Percentiles rank a stretch among this genome's conserved stretches.
Evolutionary conservation across 2,113 vertebrate genomes (phyloP).

Genomic region (Oryzias woworae): DNA sequence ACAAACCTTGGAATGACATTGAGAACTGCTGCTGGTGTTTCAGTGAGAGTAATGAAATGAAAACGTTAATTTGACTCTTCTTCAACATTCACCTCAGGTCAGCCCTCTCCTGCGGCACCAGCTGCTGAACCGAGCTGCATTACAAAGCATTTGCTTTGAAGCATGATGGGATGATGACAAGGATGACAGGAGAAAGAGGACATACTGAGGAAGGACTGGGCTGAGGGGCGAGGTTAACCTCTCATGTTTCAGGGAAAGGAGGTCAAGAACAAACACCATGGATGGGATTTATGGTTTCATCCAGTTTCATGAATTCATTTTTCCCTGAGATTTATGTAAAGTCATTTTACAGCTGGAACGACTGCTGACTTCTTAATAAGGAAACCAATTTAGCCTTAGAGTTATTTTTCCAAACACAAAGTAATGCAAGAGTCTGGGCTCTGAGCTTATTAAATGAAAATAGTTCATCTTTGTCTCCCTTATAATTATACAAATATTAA

Average conservation of each 20-base stretch:
- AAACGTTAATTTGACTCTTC: slow-evolving; percentile 63
- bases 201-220: neutral
- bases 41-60: slow-evolving; percentile 59
- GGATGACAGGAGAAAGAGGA: neutral
- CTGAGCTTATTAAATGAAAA: too few relatives aligned
- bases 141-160: slow-evolving; percentile 1
- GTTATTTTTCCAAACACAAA: too few relatives aligned
- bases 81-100: slow-evolving; percentile 54
- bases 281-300: neutral
- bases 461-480: too few relatives aligned
- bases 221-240: slow-evolving; percentile 13
- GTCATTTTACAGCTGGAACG: too few relatives aligned
- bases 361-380: too few relatives aligned
- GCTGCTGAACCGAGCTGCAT: slow-evolving; percentile 28
- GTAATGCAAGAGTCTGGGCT: too few relatives aligned
- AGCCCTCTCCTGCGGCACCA: slow-evolving; percentile 41
- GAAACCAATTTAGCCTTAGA: too few relatives aligned
- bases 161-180: slow-evolving; percentile 3
- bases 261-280: neutral
- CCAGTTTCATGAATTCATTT: neutral
- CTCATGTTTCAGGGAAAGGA: neutral
- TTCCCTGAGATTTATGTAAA: too few relatives aligned
- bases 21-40: slow-evolving; percentile 44
- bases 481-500: too few relatives aligned
- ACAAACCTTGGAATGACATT: slow-evolving; percentile 61